Conservation (phyloP, 2,888 invertebrate species). For the Amblyteles armatorius region DNA sequence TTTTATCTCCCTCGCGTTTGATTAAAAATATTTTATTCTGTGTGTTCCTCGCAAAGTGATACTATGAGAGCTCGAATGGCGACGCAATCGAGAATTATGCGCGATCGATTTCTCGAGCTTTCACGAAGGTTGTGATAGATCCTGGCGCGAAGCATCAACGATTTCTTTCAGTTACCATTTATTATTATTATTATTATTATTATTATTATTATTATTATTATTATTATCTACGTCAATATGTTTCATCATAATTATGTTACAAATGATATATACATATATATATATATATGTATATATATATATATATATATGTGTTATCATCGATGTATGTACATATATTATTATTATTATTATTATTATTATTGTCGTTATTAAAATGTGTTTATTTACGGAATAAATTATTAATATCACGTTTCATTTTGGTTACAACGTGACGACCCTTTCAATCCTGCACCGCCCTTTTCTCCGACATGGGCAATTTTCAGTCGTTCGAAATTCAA, state of each 20-base stretch:
- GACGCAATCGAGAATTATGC: conserved; percentile 15
- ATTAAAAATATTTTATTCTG: conserved; percentile 45
- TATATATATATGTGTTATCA: conserved; percentile 34
- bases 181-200: conserved; percentile 63
- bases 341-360: conserved; percentile 60
- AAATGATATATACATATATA: conserved; percentile 41
- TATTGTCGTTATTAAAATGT: conserved; percentile 65
- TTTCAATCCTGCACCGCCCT: background rate
- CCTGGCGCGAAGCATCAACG: conserved; percentile 65
- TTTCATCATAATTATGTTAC: conserved; percentile 62
- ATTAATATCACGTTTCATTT: conserved; percentile 62
- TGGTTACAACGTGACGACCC: background rate
- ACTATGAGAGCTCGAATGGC: conserved; percentile 52
- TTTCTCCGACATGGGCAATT: background rate
- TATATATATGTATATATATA: conserved; percentile 36
- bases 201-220: conserved; percentile 62
- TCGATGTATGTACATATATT: conserved; percentile 29
- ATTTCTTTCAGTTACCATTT: conserved; percentile 66
- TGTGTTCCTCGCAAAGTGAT: conserved; percentile 60
- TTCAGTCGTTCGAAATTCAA: background rate
- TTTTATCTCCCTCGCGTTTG: conserved; percentile 38
- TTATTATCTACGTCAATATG: conserved; percentile 61
- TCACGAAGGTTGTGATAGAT: conserved; percentile 67
- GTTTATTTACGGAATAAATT: conserved; percentile 66
- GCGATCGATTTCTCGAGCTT: conserved; percentile 56